Evolutionary conservation across 2,113 vertebrate genomes (phyloP), one percentile per base, ranked within the genome.

Genomic region (Dicerorhinus sumatrensis): DNA sequence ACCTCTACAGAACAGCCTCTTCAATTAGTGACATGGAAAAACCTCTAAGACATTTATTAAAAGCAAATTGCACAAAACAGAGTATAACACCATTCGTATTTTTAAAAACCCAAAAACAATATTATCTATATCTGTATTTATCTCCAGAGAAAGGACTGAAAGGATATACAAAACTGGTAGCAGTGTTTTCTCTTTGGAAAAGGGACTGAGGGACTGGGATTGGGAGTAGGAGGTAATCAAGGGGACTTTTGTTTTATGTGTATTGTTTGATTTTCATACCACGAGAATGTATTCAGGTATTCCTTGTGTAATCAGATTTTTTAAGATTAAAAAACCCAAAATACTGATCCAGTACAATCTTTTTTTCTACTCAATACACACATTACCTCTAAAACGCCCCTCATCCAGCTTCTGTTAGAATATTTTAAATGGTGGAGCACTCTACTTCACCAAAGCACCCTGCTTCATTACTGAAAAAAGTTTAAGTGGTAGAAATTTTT

Each of bases 111-210:
- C 86, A 25, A 81, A 54, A 91, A 81, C 39, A 86, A 0, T 67
- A 96, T 65, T 67, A 63, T 46, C 67, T 75, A 9, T 48, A 42
- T 56, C 11, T 69, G 42, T 85, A 54, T 79, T 33, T 83, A n/a
- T 36, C 65, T 75, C 58, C 36, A 90, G 51, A 96, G 70, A 91
- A 42, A 95, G 21, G n/a, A 75, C 51, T 91, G 18, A 65, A 62
- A 69, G 20, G 18, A 54, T 33, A 54, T 23, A 69, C 20, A 29
- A 75, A 85, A 69, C 27, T 84, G 9, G 70, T 60, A 80, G 29
- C 33, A 82, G 65, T 25, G 27, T 67, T 90, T 89, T 95, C n/a
- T 93, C 60, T 86, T 39, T 86, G 60, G 80, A 86, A 93, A 76
- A 46, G 16, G 13, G 42, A 46, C 18, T 23, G 7, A 82, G 23